phyloP scores from a whole-genome alignment of 2,888 invertebrate species.

The Silvanus unidentatus region DNA sequence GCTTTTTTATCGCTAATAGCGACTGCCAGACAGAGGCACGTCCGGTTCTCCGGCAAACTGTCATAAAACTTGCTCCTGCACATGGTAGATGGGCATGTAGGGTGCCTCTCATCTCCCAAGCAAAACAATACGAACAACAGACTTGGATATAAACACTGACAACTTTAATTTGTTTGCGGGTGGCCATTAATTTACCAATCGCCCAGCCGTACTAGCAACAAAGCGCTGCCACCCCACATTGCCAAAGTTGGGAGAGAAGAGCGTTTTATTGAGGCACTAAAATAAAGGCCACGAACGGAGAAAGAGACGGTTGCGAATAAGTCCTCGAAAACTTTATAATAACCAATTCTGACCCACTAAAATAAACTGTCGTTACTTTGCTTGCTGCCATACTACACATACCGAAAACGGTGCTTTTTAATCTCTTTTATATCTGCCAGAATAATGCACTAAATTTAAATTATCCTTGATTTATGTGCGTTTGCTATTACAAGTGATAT shows the following conservation, averaged over 20 bases:
- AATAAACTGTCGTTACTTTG: slow-evolving; percentile 3
- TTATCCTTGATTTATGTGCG: slow-evolving; percentile 2
- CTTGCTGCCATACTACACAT: too few species aligned
- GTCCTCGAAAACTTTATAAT: neutral
- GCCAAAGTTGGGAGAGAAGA: too few species aligned
- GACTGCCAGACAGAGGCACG: slow-evolving; percentile 1
- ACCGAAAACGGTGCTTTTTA: slow-evolving; percentile 32
- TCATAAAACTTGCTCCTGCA: neutral
- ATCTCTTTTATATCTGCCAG: slow-evolving; percentile 34
- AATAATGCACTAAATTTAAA: slow-evolving; percentile 13
- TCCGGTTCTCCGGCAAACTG: too few species aligned
- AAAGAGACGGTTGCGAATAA: neutral
- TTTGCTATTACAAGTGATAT: neutral
- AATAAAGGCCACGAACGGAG: neutral
- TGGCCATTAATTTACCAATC: slow-evolving; percentile 16
- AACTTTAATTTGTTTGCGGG: slow-evolving; percentile 18
- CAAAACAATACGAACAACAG: slow-evolving; percentile 12
- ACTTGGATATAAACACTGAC: slow-evolving; percentile 15
- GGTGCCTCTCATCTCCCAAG: slow-evolving; percentile 5
- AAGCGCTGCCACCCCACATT: too few species aligned
- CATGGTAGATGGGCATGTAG: too few species aligned
- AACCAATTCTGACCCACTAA: slow-evolving; percentile 7
- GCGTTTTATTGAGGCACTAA: slow-evolving; percentile 2
- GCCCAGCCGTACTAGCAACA: slow-evolving; percentile 3
- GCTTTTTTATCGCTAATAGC: slow-evolving; percentile 19